Conservation (phyloP, 2,797 vertebrate species). For the Anabacerthia variegaticeps region DNA sequence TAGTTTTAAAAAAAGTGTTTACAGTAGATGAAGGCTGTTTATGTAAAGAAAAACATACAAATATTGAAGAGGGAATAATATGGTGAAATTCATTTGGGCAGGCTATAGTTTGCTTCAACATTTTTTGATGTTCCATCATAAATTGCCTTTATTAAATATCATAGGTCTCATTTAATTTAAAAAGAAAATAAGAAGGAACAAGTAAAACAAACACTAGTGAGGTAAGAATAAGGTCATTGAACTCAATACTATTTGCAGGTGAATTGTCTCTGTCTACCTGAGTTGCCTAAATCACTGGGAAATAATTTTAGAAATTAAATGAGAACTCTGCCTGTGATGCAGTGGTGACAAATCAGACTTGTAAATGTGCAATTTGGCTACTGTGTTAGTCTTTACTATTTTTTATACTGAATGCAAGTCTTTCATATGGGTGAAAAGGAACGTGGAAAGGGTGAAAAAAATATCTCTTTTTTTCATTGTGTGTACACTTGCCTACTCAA, state of each 20-base stretch:
- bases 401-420: neutral
- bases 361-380: neutral
- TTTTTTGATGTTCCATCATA: neutral
- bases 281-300: neutral
- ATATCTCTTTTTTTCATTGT: neutral
- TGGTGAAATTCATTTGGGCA: neutral
- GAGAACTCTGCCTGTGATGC: neutral
- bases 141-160: slow-evolving; percentile 35
- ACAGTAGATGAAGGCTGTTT: neutral
- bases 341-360: neutral
- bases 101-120: neutral
- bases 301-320: slow-evolving; percentile 8
- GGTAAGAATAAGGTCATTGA: neutral
- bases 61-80: neutral
- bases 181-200: neutral
- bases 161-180: neutral
- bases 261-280: neutral
- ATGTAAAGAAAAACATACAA: neutral
- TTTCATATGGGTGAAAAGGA: neutral
- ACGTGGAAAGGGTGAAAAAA: neutral
- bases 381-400: neutral
- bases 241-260: neutral
- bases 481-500: neutral
- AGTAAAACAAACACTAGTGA: neutral
- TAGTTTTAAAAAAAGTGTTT: neutral